Evolutionary conservation across 2,113 vertebrate species (phyloP).

Genomic region (Choloepus hoffmanni): DNA sequence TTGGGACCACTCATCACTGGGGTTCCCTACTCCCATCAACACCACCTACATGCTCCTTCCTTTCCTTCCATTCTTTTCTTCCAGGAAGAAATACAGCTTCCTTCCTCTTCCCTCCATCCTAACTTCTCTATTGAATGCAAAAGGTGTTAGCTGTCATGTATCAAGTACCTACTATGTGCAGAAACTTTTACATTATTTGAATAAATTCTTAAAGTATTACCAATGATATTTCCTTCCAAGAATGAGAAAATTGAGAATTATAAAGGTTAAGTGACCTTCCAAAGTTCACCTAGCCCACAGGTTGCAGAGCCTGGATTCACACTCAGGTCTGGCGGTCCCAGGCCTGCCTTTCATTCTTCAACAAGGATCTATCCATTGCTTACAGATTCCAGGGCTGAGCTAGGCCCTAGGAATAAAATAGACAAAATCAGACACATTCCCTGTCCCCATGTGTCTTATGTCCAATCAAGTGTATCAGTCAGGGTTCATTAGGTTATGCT

Average conservation of each 20-base stretch:
- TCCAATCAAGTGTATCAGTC: not conserved
- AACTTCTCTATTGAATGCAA: conserved; percentile 25
- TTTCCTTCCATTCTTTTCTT: not conserved
- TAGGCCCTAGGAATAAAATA: not conserved
- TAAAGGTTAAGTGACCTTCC: not conserved
- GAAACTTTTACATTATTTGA: not conserved
- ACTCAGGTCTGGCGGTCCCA: not conserved
- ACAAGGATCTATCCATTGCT: not conserved
- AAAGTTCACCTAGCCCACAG: not conserved
- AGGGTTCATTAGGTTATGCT: not conserved
- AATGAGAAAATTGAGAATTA: not conserved
- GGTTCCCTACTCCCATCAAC: not conserved
- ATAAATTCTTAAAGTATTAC: not conserved
- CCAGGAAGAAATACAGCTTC: not conserved
- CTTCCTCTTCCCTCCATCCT: not conserved
- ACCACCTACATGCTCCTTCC: not conserved
- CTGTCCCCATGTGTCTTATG: no score
- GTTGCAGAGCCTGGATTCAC: not conserved
- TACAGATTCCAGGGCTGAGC: not conserved
- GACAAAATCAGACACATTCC: not conserved
- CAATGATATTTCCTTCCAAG: not conserved
- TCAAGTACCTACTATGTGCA: not conserved
- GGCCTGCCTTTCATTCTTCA: not conserved
- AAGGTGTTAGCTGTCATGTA: not conserved
- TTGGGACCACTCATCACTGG: not conserved